Conservation (phyloP, 1,140 invertebrate genomes). For the Lordiphosa clarofinis region DNA sequence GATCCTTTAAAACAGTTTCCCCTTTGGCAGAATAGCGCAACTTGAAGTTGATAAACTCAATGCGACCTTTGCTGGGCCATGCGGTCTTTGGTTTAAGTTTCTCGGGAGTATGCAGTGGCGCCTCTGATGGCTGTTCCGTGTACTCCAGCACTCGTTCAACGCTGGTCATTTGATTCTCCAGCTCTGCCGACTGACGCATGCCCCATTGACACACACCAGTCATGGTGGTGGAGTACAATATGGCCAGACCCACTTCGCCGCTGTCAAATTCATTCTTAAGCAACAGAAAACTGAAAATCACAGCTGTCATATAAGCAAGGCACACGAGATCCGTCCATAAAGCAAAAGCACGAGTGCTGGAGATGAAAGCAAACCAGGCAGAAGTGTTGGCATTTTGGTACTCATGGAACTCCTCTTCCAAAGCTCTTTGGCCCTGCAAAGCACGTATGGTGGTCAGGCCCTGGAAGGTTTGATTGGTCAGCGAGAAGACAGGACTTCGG, state of each 20-base stretch:
- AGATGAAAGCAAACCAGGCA: slow-evolving; percentile 86
- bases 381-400: slow-evolving; percentile 87
- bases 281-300: slow-evolving; percentile 82
- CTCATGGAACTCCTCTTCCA: slow-evolving; percentile 84
- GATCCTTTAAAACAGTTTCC: slow-evolving; percentile 83
- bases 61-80: slow-evolving; percentile 60
- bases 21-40: slow-evolving; percentile 80
- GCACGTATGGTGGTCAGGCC: slow-evolving; percentile 92
- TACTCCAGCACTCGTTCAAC: slow-evolving; percentile 78
- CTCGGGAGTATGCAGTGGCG: slow-evolving; percentile 80
- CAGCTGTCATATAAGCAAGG: slow-evolving; percentile 83
- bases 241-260: slow-evolving; percentile 88
- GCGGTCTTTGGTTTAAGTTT: slow-evolving; percentile 82
- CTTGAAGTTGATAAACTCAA: slow-evolving; percentile 70
- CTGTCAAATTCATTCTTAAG: slow-evolving; percentile 81
- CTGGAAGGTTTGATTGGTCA: slow-evolving; percentile 87
- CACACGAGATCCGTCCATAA: slow-evolving; percentile 85
- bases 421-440: slow-evolving; percentile 82
- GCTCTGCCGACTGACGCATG: slow-evolving; percentile 91
- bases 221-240: slow-evolving; percentile 89
- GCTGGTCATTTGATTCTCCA: slow-evolving; percentile 81
- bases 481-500: slow-evolving; percentile 86
- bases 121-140: slow-evolving; percentile 82
- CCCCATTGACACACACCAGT: slow-evolving; percentile 92
- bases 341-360: slow-evolving; percentile 84